A percentile compares a stretch with the other conserved stretches of the same genome.
phyloP scores from a whole-genome alignment of 2,888 invertebrate species.

The Yponomeuta sedellus region DNA sequence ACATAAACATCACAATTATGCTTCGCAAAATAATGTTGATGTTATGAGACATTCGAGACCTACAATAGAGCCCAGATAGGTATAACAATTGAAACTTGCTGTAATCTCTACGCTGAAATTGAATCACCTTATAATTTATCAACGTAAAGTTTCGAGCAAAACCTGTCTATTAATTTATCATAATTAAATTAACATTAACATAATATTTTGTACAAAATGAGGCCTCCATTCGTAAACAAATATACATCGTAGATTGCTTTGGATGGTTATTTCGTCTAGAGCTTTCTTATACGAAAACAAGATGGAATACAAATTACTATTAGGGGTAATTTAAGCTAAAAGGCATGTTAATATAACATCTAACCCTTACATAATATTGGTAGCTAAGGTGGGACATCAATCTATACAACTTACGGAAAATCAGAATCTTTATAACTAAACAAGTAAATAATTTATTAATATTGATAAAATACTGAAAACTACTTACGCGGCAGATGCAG shows the following conservation, averaged over 20 bases:
- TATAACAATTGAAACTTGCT: conserved; percentile 38
- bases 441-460: conserved; percentile 4
- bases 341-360: conserved; percentile 10
- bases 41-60: conserved; percentile 44
- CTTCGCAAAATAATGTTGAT: conserved; percentile 70
- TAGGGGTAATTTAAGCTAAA: conserved; percentile 20
- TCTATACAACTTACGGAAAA: conserved; percentile 34
- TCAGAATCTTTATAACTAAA: not conserved
- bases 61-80: conserved; percentile 13
- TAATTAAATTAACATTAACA: not conserved
- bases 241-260: not conserved
- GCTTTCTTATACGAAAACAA: not conserved
- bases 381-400: conserved; percentile 67
- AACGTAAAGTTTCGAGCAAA: not conserved
- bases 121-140: no score
- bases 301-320: not conserved
- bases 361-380: conserved; percentile 58
- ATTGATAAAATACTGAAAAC: conserved; percentile 13
- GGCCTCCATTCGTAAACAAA: not conserved
- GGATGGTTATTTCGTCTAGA: not conserved
- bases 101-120: conserved; percentile 23
- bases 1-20: conserved; percentile 77
- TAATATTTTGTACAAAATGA: conserved; percentile 1
- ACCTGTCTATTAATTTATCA: not conserved
- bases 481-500: not conserved